Conservation (phyloP, 2,888 invertebrate genomes). For the Nemurella pictetii region DNA sequence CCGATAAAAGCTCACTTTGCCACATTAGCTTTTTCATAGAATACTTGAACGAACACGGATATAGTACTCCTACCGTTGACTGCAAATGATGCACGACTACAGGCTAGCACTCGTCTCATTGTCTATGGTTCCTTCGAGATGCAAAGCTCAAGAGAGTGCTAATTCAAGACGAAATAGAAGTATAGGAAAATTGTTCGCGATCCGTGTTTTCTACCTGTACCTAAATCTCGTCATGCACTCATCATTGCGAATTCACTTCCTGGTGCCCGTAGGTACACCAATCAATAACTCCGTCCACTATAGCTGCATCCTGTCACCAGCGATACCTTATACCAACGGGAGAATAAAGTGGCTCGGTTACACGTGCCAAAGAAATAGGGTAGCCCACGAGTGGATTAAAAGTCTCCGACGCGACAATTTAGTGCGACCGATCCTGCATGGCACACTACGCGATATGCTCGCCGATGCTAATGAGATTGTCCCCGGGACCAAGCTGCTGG, state of each 20-base stretch:
- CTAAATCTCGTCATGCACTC: not conserved
- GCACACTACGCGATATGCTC: not conserved
- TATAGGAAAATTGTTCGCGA: not conserved
- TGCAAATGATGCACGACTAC: not conserved
- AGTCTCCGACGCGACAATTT: not conserved
- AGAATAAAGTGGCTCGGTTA: not conserved
- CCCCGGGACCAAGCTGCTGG: not conserved
- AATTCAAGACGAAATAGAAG: no score
- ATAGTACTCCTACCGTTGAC: not conserved
- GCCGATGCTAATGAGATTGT: not conserved
- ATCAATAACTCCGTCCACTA: not conserved
- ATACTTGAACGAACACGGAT: not conserved
- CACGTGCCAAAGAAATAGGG: not conserved
- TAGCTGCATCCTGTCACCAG: not conserved
- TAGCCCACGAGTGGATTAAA: not conserved
- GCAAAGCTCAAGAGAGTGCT: not conserved
- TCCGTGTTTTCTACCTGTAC: no score
- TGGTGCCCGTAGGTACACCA: not conserved
- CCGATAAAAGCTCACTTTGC: not conserved
- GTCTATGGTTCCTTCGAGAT: not conserved
- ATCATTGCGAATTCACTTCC: not conserved
- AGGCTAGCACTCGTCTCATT: not conserved
- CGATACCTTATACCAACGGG: not conserved
- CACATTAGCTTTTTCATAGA: not conserved
- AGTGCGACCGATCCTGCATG: not conserved